Evolutionary conservation across 2,888 invertebrate genomes (phyloP), one percentile per base, ranked within the genome.

Genomic region (Odontomyia ornata): DNA sequence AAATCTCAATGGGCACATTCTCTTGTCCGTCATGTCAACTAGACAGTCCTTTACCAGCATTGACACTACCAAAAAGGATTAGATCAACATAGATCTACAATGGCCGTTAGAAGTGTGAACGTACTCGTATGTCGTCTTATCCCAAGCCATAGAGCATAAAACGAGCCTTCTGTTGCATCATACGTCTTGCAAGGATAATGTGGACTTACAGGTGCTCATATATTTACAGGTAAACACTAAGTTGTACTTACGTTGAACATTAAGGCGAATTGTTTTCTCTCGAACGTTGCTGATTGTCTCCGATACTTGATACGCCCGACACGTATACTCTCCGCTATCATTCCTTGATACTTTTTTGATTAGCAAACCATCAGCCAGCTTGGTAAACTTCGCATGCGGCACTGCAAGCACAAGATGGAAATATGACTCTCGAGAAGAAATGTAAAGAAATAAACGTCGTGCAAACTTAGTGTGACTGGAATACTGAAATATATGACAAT

Each of bases 201-300:
- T 36, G 36, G 36, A 9, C 9, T 36, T 36, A 9, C 36, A 36
- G 36, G 36, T 36, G 9, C 5, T 36, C 9, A 5, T 36, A 9
- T 36, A 36, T 36, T 36, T 36, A 9, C 9, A 5, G 36, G 36
- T 36, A 36, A 4, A 43, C 43, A 43, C 7, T 52, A 18, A 15
- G n/a, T 52, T 81, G 80, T 83, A 89, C 90, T 90, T 87, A 91
- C 91, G 90, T 87, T 89, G 87, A 81, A 91, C 89, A 84, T 88
- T 88, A 81, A 91, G 87, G 82, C 86, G 86, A 82, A 91, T 90
- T 81, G 87, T 88, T 81, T 88, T 87, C 81, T 89, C 88, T 81
- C 88, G 85, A 80, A 90, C 86, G 81, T 88, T 88, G 80, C 89
- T 89, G 79, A 88, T 88, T 80, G 86, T 86, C 77, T 86, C 84